Conservation (phyloP, 1,140 invertebrate species). For the Monochamus saltuarius region DNA sequence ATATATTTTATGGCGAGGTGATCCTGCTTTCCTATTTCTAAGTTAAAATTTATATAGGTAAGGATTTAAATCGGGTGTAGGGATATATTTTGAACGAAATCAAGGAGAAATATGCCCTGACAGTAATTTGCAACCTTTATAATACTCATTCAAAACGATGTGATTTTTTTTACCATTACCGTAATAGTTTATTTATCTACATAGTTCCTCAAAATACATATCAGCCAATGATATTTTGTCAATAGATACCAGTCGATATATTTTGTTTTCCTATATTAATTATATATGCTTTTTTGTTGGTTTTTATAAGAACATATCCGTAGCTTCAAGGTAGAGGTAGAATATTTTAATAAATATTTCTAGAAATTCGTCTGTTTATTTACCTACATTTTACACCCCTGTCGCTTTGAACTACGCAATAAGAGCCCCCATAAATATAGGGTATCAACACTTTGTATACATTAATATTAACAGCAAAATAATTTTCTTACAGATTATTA, state of each 20-base stretch:
- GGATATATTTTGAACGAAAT: slow-evolving; percentile 20
- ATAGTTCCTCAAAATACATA: slow-evolving; percentile 18
- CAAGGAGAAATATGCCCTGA: too few relatives aligned
- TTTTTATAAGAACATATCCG: slow-evolving; percentile 31
- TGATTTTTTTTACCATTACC: slow-evolving; percentile 39
- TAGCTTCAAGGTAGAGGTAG: slow-evolving; percentile 34
- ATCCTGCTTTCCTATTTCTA: slow-evolving; percentile 20
- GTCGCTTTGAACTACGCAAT: too few relatives aligned
- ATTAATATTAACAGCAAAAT: too few relatives aligned
- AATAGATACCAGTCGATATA: slow-evolving; percentile 22
- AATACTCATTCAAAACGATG: slow-evolving; percentile 36
- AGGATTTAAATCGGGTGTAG: slow-evolving; percentile 15
- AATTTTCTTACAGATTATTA: too few relatives aligned
- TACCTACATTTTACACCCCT: slow-evolving; percentile 6
- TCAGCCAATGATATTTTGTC: slow-evolving; percentile 1
- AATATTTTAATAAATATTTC: slow-evolving; percentile 33
- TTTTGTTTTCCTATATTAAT: slow-evolving; percentile 14
- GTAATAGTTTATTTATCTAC: slow-evolving; percentile 31
- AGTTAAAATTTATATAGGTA: slow-evolving; percentile 18
- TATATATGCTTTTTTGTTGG: slow-evolving; percentile 28
- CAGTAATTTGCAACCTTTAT: slow-evolving; percentile 17
- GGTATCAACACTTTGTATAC: too few relatives aligned
- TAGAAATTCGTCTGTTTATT: slow-evolving; percentile 20
- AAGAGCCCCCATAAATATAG: too few relatives aligned
- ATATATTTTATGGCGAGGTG: slow-evolving; percentile 21